Conservation (phyloP, 2,888 invertebrate genomes). For the Apamea crenata region DNA sequence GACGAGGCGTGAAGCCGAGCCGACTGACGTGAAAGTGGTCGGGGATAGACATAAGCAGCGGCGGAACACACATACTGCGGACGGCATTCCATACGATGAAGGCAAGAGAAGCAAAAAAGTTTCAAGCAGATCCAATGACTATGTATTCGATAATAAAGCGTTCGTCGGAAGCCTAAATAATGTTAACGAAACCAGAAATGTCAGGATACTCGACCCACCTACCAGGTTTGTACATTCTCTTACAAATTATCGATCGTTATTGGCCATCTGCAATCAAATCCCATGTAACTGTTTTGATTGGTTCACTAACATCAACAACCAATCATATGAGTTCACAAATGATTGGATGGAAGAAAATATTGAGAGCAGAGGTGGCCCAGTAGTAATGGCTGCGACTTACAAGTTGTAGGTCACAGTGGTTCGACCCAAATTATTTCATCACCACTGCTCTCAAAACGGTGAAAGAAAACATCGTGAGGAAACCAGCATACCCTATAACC, state of each 20-base stretch:
- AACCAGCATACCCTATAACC: neutral
- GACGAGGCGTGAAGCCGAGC: constrained; percentile 4
- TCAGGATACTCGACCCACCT: constrained; percentile 67
- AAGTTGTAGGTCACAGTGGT: too few relatives aligned
- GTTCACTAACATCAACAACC: neutral
- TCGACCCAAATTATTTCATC: neutral
- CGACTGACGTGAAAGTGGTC: constrained; percentile 42
- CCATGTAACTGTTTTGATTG: constrained; percentile 14
- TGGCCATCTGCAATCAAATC: constrained; percentile 17
- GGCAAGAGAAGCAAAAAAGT: constrained; percentile 23
- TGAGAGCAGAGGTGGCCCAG: neutral
- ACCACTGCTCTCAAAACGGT: neutral
- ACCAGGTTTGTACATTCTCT: constrained; percentile 72
- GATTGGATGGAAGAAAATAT: neutral
- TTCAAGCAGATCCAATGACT: constrained; percentile 70
- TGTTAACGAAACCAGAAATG: constrained; percentile 67
- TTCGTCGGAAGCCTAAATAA: constrained; percentile 80
- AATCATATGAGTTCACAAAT: neutral
- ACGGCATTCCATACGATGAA: constrained; percentile 40
- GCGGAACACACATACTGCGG: constrained; percentile 33
- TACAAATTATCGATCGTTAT: constrained; percentile 13
- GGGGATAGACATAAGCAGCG: constrained; percentile 19
- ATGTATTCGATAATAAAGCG: constrained; percentile 82
- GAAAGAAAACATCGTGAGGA: neutral
- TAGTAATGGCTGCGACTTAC: too few relatives aligned